Evolutionary conservation across 2,888 invertebrate genomes (phyloP), one percentile per base, ranked within the genome.

Genomic region (Thysanoteuthis rhombus): DNA sequence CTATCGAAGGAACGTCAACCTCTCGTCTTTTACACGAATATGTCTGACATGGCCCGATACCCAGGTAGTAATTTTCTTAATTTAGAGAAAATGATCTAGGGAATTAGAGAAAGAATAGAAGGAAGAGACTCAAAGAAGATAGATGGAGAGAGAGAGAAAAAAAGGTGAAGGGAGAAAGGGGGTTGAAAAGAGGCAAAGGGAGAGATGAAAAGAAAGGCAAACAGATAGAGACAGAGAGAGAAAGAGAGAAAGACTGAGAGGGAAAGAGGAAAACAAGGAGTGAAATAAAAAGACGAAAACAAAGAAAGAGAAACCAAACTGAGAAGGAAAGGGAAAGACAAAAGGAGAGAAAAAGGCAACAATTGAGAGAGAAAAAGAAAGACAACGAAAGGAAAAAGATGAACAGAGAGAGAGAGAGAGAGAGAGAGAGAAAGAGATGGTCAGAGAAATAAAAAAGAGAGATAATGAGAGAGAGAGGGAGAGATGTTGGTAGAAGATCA

Each of bases 381-480:
- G 58, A 58, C 5, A 58, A 32, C 28, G 32, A 58, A 32, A 58
- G 58, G 10, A 25, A 58, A 25, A 58, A 28, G 25, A 58, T 0
- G 2, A 8, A n/a, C 1, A n/a, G 75, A 75, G 4, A 75, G 75
- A 75, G 32, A n/a, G 8, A 75, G 32, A 75, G n/a, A 75, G 32
- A 75, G 32, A 75, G 6, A 32, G n/a, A 32, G 32, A 32, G 0
- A 8, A n/a, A 75, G 6, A 0, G 1, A 8, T 8, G 1, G 1
- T 6, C 0, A n/a, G 12, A 32, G 19, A n/a, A 1, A 19, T 32
- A 8, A 0, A 58, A 0, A 58, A 22, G 0, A 10, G 0, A 25
- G 25, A 19, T 28, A 58, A 28, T 28, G 22, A 58, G 25, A 58
- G 52, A 58, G 22, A 58, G 28, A 58, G 4, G 25, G 28, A 58